Evolutionary conservation across 1,140 invertebrate genomes (phyloP), one percentile per base, ranked within the genome.

Genomic region (Macrosteles quadrilineatus): DNA sequence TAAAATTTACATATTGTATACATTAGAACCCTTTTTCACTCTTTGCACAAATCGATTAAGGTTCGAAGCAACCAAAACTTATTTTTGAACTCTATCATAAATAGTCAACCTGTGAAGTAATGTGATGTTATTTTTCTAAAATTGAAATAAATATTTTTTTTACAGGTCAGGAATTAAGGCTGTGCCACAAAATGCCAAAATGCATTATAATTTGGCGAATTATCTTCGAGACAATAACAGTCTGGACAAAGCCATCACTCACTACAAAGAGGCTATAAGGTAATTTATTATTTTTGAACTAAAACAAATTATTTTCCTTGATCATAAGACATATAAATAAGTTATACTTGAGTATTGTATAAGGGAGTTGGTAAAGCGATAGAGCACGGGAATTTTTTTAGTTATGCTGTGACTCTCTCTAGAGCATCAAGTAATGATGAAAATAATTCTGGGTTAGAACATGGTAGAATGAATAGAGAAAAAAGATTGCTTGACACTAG

Each of bases 141-240:
- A n/a, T n/a, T n/a, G n/a, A n/a, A n/a, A n/a, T n/a, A n/a, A n/a
- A n/a, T n/a, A n/a, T n/a, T n/a, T n/a, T n/a, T n/a, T 1, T 55
- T 30, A 63, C 83, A 95, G 94, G 78, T 88, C 93, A 17, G 94
- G 94, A 19, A 78, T 95, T 30, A 82, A 86, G 71, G 87, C 90
- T 1, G 78, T 94, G 19, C 93, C 93, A 0, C 86, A 91, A 78
- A 96, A 96, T 78, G 92, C 93, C 25, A 96, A 96, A 82, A 88
- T 94, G 81, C 93, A 95, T 82, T 96, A 95, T 83, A 96, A 96
- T 81, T 94, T 91, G 78, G 94, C 89, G 21, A 96, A 96, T 83
- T 90, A 92, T 77, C 85, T 93, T 64, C 87, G 91, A 78, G 93
- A 95, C 78, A 84, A 86, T 12, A 82, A 81, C 6, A 87, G 87